A percentile compares a stretch with the other conserved stretches of the same genome.
These are phyloP conservation scores for Anguilla rostrata DNA, from an alignment of 2,113 vertebrate genomes.

Conservation along the genomic window DNA sequence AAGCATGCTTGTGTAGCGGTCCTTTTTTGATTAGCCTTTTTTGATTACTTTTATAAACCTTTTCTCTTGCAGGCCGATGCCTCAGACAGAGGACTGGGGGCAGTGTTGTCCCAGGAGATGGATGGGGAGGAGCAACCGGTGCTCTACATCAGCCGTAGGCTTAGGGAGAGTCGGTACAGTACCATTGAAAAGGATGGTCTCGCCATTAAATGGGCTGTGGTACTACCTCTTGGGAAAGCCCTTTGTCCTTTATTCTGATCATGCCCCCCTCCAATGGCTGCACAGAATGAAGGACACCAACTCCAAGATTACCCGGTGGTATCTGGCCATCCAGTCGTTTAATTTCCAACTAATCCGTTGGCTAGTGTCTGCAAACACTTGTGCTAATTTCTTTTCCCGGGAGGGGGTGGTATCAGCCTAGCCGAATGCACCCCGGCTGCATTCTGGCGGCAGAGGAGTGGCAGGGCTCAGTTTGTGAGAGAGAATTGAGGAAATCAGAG, in stretches of 20 bases:
- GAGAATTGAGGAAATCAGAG: too few species aligned
- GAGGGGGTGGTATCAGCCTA: neutral
- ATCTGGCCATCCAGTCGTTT: neutral
- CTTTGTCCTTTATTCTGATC: neutral
- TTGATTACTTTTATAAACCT: neutral
- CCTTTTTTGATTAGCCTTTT: neutral
- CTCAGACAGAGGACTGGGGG: neutral
- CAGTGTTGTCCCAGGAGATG: conserved; percentile 6
- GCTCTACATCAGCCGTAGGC: conserved; percentile 1
- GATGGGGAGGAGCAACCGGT: neutral
- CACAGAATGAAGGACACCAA: neutral
- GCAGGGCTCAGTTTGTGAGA: neutral
- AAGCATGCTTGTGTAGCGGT: neutral
- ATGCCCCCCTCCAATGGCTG: neutral
- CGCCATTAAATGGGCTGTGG: neutral
- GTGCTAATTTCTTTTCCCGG: neutral
- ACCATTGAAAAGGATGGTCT: neutral
- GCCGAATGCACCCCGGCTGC: neutral
- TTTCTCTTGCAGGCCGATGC: conserved; percentile 15
- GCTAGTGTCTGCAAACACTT: too few species aligned
- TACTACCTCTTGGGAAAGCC: neutral
- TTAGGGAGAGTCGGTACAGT: neutral
- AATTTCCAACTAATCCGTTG: neutral
- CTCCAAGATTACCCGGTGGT: neutral
- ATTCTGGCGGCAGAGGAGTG: neutral